Evolutionary conservation across 1,140 invertebrate genomes (phyloP).

Genomic region (Cyrtorhinus lividipennis): DNA sequence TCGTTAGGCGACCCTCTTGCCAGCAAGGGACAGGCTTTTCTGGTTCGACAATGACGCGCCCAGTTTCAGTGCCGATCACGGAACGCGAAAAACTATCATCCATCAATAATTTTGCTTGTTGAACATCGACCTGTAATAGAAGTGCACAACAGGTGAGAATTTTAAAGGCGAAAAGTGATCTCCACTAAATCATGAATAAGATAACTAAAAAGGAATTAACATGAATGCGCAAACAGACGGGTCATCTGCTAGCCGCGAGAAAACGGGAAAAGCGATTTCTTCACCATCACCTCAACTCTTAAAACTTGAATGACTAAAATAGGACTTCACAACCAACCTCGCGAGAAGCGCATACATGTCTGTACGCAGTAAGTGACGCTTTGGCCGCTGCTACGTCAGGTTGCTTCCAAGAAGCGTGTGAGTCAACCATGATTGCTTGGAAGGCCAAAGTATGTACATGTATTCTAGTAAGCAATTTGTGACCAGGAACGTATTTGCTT

Average conservation of each 20-base stretch:
- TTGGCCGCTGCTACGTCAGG: slow-evolving; percentile 67
- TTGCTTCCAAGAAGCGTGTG: slow-evolving; percentile 48
- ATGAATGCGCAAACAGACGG: too few species aligned
- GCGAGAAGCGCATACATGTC: slow-evolving; percentile 67
- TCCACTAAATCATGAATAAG: too few species aligned
- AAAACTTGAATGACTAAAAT: too few species aligned
- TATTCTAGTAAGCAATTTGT: slow-evolving; percentile 51
- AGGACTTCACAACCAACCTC: too few species aligned
- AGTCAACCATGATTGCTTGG: slow-evolving; percentile 61
- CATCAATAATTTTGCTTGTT: slow-evolving; percentile 55
- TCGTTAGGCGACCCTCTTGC: slow-evolving; percentile 48
- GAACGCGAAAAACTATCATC: slow-evolving; percentile 75
- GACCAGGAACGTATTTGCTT: slow-evolving; percentile 7
- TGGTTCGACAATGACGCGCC: slow-evolving; percentile 42
- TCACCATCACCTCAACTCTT: too few species aligned
- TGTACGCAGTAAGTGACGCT: slow-evolving; percentile 66
- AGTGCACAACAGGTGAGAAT: not conserved
- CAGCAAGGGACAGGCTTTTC: slow-evolving; percentile 65
- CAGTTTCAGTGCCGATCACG: slow-evolving; percentile 31
- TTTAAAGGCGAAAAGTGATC: not conserved
- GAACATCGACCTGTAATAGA: slow-evolving; percentile 42
- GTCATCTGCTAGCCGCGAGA: too few species aligned
- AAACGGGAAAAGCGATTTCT: too few species aligned
- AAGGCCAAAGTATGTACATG: slow-evolving; percentile 79
- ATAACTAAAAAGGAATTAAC: too few species aligned